Conservation (phyloP, 1,140 invertebrate species). For the Dreissena polymorpha region DNA sequence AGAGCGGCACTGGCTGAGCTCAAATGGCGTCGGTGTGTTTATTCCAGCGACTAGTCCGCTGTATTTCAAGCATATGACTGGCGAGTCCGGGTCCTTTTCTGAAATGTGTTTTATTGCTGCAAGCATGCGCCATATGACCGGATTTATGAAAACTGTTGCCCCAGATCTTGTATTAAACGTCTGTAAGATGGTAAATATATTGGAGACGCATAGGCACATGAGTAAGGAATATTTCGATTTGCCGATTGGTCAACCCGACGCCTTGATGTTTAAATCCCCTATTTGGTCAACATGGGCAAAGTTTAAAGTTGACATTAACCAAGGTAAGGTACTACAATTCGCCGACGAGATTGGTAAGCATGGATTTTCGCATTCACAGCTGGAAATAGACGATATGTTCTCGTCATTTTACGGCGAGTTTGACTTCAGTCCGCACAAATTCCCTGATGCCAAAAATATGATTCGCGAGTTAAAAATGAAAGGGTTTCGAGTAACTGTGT, state of each 20-base stretch:
- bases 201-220: constrained; percentile 54
- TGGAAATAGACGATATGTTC: constrained; percentile 96
- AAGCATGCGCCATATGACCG: neutral
- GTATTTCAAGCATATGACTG: constrained; percentile 66
- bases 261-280: constrained; percentile 87
- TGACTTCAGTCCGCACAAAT: constrained; percentile 86
- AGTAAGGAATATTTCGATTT: constrained; percentile 50
- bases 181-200: constrained; percentile 61
- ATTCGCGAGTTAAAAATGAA: constrained; percentile 83
- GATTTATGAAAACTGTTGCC: neutral
- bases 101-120: neutral
- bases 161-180: constrained; percentile 59
- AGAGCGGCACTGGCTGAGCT: constrained; percentile 74
- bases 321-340: constrained; percentile 85
- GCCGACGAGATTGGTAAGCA: constrained; percentile 86
- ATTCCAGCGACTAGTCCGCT: neutral
- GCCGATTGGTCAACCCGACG: constrained; percentile 83
- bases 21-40: constrained; percentile 70
- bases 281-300: constrained; percentile 96
- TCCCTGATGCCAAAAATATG: constrained; percentile 85
- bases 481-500: constrained; percentile 89
- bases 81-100: neutral
- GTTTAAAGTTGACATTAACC: constrained; percentile 85
- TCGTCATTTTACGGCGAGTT: constrained; percentile 92
- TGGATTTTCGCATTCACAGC: constrained; percentile 88